Evolutionary conservation across 2,888 invertebrate species (phyloP), one percentile per base, ranked within the genome.

Genomic region (Endomychus coccineus): DNA sequence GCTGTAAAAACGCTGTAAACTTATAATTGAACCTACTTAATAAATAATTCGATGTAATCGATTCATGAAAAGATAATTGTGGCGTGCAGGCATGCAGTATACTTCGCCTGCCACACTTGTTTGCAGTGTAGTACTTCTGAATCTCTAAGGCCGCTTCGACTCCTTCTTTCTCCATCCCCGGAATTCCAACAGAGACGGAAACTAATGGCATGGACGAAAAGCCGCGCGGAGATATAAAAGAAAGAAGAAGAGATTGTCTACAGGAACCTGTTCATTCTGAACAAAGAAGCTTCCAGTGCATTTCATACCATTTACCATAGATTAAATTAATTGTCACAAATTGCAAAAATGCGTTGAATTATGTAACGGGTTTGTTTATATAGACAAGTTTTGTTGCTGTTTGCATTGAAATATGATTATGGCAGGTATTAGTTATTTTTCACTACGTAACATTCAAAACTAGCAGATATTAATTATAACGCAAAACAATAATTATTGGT

Each of bases 11-110:
- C 41, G 37, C 34, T 38, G 48, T 49, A 50, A 52, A 50, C 39
- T 52, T 48, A 51, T 50, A 52, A 52, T 51, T 44, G 48, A 44
- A 46, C 42, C 44, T 48, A 53, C 48, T 53, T 54, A 57, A 57
- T 57, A 55, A 59, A 56, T 56, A 56, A 56, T 52, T 53, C 50
- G 47, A 48, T 48, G 50, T 54, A 56, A 58, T 56, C 52, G 55
- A 58, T 57, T 56, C 50, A 46, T 55, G 56, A 57, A 58, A 58
- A 53, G 55, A 55, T 56, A 58, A 58, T 56, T 55, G 55, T 51
- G 45, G 52, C 53, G 53, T 52, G 52, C 27, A 9, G 45, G 49
- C 44, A 48, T 50, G 48, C 45, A 39, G 43, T 39, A 36, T 37
- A 43, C 43, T 32, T 37, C 34, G 42, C 40, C 40, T 39, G 43